Conservation (phyloP, 30 jellyfish, hydroid and myxozoan genomes). For the Morbakka virulenta region DNA sequence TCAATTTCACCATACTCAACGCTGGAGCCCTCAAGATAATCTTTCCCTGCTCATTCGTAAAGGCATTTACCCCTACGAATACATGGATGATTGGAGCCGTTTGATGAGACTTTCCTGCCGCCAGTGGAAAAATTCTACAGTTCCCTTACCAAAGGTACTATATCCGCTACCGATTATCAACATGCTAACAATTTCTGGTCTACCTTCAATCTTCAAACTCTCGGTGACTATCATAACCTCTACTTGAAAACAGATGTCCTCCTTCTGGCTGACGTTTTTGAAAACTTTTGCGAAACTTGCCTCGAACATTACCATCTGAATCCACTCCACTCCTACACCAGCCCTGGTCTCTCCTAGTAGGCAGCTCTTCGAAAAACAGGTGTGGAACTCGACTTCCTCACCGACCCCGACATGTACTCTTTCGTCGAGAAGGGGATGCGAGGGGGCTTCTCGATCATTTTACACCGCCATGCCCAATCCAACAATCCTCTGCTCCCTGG, state of each 20-base stretch:
- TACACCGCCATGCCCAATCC: constrained; percentile 20
- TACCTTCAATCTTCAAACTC: not conserved
- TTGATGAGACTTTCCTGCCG: constrained; percentile 8
- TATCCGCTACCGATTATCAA: constrained; percentile 7
- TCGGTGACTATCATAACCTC: constrained; percentile 3
- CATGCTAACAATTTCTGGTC: constrained; percentile 6
- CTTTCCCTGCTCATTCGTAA: constrained; percentile 8
- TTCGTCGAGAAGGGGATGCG: constrained; percentile 5
- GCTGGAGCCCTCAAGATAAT: not conserved
- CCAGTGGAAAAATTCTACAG: constrained; percentile 4
- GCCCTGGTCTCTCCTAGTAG: constrained; percentile 44
- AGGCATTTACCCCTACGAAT: constrained; percentile 57
- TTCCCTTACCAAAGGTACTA: not conserved
- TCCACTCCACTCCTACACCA: constrained; percentile 12
- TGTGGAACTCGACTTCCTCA: not conserved
- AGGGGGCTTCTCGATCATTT: not conserved
- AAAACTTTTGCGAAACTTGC: constrained; percentile 10
- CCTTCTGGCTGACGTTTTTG: constrained; percentile 10
- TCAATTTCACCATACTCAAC: not conserved
- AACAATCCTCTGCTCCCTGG: constrained; percentile 11
- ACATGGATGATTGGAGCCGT: constrained; percentile 13
- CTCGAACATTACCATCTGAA: constrained; percentile 1
- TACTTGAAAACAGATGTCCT: constrained; percentile 4
- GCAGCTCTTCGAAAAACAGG: not conserved
- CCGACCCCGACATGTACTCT: not conserved